phyloP scores from a whole-genome alignment of 1,140 invertebrate species.

The Euura saliciscinereae region DNA sequence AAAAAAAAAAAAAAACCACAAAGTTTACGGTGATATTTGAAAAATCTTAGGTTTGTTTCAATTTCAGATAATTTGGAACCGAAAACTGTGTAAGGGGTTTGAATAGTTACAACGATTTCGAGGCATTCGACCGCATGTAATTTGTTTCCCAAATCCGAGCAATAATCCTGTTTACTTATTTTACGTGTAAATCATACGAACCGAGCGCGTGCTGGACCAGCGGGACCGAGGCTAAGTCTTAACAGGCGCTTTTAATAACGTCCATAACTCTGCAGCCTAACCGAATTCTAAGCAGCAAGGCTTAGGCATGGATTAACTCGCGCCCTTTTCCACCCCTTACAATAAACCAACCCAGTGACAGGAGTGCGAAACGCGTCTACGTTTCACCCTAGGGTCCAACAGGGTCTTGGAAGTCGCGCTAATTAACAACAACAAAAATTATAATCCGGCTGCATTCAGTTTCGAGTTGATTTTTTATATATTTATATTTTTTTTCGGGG shows the following conservation, averaged over 20 bases:
- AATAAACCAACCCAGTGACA: neutral
- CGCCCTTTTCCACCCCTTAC: neutral
- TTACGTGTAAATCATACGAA: neutral
- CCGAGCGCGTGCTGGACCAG: neutral
- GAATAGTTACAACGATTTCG: too few species aligned
- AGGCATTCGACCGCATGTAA: too few species aligned
- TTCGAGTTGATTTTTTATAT: too few species aligned
- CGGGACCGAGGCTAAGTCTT: neutral
- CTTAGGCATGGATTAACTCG: slow-evolving; percentile 6
- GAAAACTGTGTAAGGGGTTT: too few species aligned
- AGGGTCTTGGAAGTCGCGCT: neutral
- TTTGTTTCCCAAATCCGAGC: neutral
- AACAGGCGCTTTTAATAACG: slow-evolving; percentile 9
- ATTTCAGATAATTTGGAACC: too few species aligned
- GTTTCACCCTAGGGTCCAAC: neutral
- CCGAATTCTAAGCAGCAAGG: neutral
- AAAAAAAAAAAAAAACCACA: too few species aligned
- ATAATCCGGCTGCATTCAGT: neutral
- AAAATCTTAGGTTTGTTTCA: too few species aligned
- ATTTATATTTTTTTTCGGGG: too few species aligned
- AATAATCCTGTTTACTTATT: neutral
- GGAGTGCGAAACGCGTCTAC: neutral
- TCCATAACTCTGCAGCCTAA: slow-evolving; percentile 11
- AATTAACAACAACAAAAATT: neutral
- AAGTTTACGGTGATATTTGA: too few species aligned